These are phyloP conservation scores for Sebastes iracundus DNA, from an alignment of 2,797 vertebrate genomes.

Conservation along the genomic window DNA sequence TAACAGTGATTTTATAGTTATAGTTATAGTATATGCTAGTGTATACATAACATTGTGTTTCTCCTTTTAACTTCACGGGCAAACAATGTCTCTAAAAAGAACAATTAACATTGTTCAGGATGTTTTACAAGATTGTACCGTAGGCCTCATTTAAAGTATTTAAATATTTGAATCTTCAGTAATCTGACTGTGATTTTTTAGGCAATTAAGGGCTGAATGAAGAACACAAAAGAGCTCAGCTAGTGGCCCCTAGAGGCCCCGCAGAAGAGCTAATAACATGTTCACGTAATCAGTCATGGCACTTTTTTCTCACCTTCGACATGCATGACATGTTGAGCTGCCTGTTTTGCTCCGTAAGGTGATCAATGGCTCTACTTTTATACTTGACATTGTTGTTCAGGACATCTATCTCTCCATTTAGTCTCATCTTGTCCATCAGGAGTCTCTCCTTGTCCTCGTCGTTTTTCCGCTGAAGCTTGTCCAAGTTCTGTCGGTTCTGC, in stretches of 20 bases:
- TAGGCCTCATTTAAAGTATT: neutral
- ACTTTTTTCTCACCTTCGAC: constrained; percentile 41
- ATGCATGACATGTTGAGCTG: constrained; percentile 67
- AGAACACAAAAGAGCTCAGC: neutral
- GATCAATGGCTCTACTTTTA: constrained; percentile 53
- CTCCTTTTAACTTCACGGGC: neutral
- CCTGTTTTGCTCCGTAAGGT: constrained; percentile 57
- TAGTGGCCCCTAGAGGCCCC: too few species aligned
- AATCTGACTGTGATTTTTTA: neutral
- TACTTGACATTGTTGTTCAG: constrained; percentile 61
- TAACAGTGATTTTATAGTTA: neutral
- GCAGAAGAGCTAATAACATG: neutral
- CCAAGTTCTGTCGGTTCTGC: constrained; percentile 34
- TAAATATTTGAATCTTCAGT: neutral
- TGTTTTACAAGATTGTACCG: neutral
- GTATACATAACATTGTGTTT: neutral
- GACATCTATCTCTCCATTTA: constrained; percentile 55
- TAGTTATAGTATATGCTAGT: neutral
- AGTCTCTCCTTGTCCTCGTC: constrained; percentile 70
- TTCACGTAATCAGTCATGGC: neutral
- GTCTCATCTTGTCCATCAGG: constrained; percentile 68
- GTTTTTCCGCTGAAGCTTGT: constrained; percentile 53
- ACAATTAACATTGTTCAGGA: neutral
- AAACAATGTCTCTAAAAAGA: neutral
- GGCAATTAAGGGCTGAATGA: neutral